Evolutionary conservation across 2,888 invertebrate genomes (phyloP).

Genomic region (Meteorus cinctellus): DNA sequence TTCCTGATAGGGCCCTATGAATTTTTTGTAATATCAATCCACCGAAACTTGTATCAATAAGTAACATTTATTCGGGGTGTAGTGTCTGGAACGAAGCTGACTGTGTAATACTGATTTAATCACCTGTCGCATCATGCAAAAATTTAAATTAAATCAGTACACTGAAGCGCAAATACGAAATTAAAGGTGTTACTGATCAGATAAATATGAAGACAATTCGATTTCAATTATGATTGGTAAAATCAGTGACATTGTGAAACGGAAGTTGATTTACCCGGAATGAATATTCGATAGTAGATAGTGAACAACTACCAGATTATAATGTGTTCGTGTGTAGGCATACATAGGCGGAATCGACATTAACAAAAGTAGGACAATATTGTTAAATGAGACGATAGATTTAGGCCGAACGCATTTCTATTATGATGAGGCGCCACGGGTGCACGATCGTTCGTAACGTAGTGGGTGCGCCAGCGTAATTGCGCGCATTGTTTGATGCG

Average conservation of each 20-base stretch:
- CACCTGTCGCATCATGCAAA: no score
- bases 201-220: not conserved
- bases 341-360: not conserved
- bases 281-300: not conserved
- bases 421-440: conserved; percentile 65
- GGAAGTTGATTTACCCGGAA: not conserved
- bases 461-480: conserved; percentile 66
- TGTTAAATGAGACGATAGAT: conserved; percentile 71
- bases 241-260: not conserved
- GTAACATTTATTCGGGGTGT: no score
- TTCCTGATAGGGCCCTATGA: no score
- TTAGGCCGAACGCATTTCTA: conserved; percentile 58
- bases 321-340: not conserved
- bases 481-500: conserved; percentile 71
- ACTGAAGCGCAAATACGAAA: not conserved
- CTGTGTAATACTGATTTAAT: no score
- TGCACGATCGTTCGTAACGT: conserved; percentile 52
- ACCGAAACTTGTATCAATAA: no score
- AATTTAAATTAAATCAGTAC: no score
- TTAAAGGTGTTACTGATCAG: not conserved
- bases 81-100: no score
- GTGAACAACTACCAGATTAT: not conserved
- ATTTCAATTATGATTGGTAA: not conserved
- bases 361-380: conserved; percentile 71
- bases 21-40: no score